These are phyloP conservation scores for Sinocyclocheilus grahami DNA, from an alignment of 2,113 vertebrate genomes.

Conservation along the genomic window DNA sequence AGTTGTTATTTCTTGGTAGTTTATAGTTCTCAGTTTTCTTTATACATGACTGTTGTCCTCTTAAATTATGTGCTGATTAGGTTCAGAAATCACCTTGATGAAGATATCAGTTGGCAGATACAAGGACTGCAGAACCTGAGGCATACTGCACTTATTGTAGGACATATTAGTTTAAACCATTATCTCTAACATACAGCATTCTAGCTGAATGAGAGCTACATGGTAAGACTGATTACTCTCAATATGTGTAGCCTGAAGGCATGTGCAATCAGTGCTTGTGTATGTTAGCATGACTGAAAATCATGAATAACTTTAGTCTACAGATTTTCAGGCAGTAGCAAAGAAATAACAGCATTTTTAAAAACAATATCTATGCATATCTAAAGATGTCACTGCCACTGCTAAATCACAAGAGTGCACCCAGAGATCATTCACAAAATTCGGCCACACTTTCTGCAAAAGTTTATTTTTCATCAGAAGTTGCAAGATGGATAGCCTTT, in stretches of 20 bases:
- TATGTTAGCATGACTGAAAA: slow-evolving; percentile 39
- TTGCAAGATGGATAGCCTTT: no score
- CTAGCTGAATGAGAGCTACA: slow-evolving; percentile 28
- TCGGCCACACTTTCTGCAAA: no score
- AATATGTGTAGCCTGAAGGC: slow-evolving; percentile 22
- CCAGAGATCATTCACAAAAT: no score
- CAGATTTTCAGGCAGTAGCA: slow-evolving; percentile 28
- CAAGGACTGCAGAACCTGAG: slow-evolving; percentile 28
- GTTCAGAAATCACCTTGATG: slow-evolving; percentile 40
- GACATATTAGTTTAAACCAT: slow-evolving; percentile 45
- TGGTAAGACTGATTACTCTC: slow-evolving; percentile 39
- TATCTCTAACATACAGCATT: slow-evolving; percentile 12
- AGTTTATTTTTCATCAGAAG: no score
- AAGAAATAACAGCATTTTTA: background rate
- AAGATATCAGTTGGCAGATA: slow-evolving; percentile 40
- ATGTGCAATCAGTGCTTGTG: slow-evolving; percentile 42
- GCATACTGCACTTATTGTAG: slow-evolving; percentile 29
- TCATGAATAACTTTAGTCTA: slow-evolving; percentile 34
- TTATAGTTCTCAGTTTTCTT: background rate
- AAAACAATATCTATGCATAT: background rate
- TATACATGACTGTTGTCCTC: background rate
- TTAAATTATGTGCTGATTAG: slow-evolving; percentile 5
- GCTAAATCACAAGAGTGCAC: no score
- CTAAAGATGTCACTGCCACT: no score
- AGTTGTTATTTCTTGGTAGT: no score